phyloP scores from a whole-genome alignment of 2,113 vertebrate species.

The Pelecanoides urinatrix region DNA sequence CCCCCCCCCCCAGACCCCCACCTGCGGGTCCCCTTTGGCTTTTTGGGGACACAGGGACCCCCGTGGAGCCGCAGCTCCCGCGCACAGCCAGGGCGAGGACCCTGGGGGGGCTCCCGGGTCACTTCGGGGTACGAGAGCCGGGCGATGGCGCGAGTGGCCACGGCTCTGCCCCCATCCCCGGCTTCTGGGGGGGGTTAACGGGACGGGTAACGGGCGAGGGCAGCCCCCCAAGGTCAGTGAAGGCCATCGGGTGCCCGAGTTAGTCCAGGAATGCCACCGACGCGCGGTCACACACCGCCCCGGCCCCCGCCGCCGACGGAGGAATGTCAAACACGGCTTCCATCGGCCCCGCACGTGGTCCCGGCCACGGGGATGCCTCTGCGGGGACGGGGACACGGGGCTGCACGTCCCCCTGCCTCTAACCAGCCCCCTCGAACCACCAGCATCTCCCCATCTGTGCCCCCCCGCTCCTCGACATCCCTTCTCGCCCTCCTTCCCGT shows the following conservation, averaged over 20 bases:
- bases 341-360: not conserved
- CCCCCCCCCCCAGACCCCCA: no score
- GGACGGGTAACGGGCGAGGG: not conserved
- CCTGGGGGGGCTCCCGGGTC: not conserved
- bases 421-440: no score
- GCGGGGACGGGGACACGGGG: not conserved
- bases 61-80: rapidly evolving
- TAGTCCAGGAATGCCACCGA: not conserved
- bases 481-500: not conserved
- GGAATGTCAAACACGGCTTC: not conserved
- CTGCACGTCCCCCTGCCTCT: not conserved
- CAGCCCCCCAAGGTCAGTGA: not conserved
- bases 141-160: not conserved
- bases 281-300: not conserved
- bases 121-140: rapidly evolving
- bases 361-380: not conserved
- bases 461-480: not conserved
- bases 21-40: not conserved
- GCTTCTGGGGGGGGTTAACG: not conserved
- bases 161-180: not conserved
- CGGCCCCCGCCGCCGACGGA: not conserved
- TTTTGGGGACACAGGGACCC: not conserved
- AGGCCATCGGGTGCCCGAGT: not conserved
- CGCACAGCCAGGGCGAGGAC: not conserved
- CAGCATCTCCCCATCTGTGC: not conserved